Evolutionary conservation across 2,113 vertebrate species (phyloP).

Genomic region (Aldabrachelys gigantea): DNA sequence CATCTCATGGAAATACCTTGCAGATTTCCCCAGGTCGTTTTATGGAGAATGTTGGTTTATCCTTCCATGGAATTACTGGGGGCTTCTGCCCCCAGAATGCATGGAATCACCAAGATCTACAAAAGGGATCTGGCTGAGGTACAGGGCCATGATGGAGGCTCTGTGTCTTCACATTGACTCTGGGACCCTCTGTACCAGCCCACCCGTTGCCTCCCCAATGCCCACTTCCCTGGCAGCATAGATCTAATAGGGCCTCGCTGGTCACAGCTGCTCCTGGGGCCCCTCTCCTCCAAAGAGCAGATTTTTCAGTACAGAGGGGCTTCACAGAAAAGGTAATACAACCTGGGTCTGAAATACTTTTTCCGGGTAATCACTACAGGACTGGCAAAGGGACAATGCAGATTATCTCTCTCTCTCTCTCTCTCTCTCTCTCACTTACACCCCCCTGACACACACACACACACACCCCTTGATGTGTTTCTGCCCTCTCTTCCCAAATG

Average conservation of each 20-base stretch:
- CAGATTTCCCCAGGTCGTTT: not conserved
- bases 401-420: not conserved
- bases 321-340: not conserved
- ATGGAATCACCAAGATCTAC: not conserved
- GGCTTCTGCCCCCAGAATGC: not conserved
- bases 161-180: not conserved
- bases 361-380: not conserved
- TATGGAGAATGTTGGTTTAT: not conserved
- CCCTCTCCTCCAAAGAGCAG: not conserved
- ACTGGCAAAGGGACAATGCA: no score
- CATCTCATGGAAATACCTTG: not conserved
- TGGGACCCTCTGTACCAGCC: not conserved
- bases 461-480: not conserved
- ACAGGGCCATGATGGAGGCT: not conserved
- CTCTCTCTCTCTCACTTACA: no score
- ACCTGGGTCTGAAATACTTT: not conserved
- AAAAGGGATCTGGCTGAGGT: not conserved
- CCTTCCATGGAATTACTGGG: not conserved
- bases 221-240: not conserved
- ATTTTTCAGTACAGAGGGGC: not conserved
- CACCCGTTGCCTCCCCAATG: not conserved
- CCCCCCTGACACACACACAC: no score
- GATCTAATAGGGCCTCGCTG: not conserved
- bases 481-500: not conserved
- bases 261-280: not conserved